Evolutionary conservation across 2,113 vertebrate species (phyloP).

Genomic region (Rhineura floridana): DNA sequence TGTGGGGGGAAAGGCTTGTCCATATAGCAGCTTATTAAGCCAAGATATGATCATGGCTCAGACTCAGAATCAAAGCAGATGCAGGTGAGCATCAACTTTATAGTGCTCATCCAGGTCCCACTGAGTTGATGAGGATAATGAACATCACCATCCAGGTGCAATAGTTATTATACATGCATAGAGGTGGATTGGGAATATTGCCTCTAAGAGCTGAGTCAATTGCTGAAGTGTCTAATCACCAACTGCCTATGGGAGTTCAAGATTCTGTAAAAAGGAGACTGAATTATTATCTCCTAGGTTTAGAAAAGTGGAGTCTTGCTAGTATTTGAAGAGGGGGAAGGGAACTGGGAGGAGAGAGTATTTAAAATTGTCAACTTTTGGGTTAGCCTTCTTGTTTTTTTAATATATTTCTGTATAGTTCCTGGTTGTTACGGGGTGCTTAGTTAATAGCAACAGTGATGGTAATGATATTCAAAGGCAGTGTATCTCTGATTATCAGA

Average conservation of each 20-base stretch:
- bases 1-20: no score
- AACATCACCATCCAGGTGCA: background rate
- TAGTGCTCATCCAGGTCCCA: background rate
- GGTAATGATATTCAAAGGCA: background rate
- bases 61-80: background rate
- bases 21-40: no score
- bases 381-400: background rate
- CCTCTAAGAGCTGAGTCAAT: background rate
- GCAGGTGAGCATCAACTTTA: background rate
- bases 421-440: background rate
- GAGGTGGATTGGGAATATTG: background rate
- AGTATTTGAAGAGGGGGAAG: background rate
- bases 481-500: background rate
- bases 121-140: background rate
- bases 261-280: background rate
- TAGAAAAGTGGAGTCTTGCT: background rate
- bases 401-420: background rate
- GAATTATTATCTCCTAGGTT: background rate
- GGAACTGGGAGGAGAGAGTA: background rate
- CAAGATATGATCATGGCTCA: background rate
- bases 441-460: background rate
- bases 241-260: background rate
- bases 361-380: background rate
- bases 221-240: background rate
- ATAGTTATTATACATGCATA: background rate